phyloP scores from a whole-genome alignment of 2,888 invertebrate species.

The Arrhopalites spinosus region DNA sequence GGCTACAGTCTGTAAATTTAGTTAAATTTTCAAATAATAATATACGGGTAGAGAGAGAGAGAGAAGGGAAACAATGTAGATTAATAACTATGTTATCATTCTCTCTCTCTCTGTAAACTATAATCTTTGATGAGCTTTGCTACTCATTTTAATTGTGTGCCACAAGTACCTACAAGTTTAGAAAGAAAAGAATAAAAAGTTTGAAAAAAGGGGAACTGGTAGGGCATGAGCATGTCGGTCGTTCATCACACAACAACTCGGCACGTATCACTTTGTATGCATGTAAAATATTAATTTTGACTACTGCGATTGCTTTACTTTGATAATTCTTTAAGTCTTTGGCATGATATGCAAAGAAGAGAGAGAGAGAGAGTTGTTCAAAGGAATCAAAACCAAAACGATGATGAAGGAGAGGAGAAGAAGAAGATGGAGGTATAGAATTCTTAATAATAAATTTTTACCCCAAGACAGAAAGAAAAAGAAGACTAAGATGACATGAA shows the following conservation, averaged over 20 bases:
- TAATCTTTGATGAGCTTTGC: not conserved
- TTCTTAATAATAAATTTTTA: no score
- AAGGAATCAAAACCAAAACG: not conserved
- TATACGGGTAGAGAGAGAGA: no score
- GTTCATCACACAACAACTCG: not conserved
- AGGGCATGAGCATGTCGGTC: not conserved
- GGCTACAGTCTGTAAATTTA: no score
- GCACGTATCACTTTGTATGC: constrained; percentile 12
- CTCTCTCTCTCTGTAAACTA: not conserved
- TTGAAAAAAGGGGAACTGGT: not conserved
- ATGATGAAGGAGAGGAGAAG: not conserved
- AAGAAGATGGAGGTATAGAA: no score
- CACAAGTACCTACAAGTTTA: not conserved
- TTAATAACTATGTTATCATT: constrained; percentile 3
- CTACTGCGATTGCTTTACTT: not conserved
- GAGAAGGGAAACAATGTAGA: not conserved
- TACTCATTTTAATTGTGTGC: not conserved
- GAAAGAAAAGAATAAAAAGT: not conserved
- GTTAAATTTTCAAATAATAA: no score
- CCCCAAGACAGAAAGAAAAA: not conserved
- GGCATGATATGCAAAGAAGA: not conserved
- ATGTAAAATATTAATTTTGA: constrained; percentile 10
- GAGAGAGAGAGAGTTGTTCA: not conserved
- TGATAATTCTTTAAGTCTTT: not conserved
- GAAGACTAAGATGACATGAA: not conserved